Evolutionary conservation across 2,113 vertebrate species (phyloP).

Genomic region (Centropus unirufus): DNA sequence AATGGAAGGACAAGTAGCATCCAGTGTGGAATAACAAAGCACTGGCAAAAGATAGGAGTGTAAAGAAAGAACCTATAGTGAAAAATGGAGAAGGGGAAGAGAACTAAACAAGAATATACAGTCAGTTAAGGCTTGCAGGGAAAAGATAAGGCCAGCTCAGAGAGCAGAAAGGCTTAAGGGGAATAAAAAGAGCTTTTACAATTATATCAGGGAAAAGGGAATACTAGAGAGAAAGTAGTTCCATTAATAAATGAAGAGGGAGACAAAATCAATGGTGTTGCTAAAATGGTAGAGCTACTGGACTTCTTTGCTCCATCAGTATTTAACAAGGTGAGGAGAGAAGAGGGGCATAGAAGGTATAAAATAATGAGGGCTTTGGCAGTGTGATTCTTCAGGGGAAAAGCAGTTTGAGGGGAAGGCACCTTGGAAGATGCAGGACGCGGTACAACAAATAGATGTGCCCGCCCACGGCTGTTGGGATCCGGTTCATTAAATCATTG

Average conservation of each 20-base stretch:
- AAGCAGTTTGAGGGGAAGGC: not conserved
- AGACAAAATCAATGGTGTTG: constrained; percentile 78
- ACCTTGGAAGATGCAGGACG: not conserved
- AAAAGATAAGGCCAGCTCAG: constrained; percentile 72
- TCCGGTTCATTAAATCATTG: fast-evolving
- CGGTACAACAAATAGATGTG: not conserved
- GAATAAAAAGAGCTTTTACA: constrained; percentile 74
- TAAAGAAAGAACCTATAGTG: constrained; percentile 68
- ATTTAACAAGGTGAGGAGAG: constrained; percentile 69
- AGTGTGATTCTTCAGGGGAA: constrained; percentile 53
- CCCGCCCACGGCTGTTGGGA: not conserved
- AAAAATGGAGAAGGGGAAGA: constrained; percentile 59
- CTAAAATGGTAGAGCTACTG: constrained; percentile 76
- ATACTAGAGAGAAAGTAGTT: constrained; percentile 75
- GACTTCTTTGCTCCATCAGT: constrained; percentile 63
- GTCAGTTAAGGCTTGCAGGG: constrained; percentile 71
- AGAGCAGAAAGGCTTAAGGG: constrained; percentile 73
- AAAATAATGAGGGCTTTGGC: constrained; percentile 73
- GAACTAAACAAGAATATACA: constrained; percentile 71
- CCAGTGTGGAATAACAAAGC: constrained; percentile 64
- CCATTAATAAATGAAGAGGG: constrained; percentile 79
- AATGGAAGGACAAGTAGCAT: constrained; percentile 60
- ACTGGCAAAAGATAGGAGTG: not conserved
- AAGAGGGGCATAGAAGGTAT: constrained; percentile 66
- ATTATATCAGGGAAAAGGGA: constrained; percentile 77